Conservation (phyloP, 2,888 invertebrate genomes). For the Drymonia ruficornis region DNA sequence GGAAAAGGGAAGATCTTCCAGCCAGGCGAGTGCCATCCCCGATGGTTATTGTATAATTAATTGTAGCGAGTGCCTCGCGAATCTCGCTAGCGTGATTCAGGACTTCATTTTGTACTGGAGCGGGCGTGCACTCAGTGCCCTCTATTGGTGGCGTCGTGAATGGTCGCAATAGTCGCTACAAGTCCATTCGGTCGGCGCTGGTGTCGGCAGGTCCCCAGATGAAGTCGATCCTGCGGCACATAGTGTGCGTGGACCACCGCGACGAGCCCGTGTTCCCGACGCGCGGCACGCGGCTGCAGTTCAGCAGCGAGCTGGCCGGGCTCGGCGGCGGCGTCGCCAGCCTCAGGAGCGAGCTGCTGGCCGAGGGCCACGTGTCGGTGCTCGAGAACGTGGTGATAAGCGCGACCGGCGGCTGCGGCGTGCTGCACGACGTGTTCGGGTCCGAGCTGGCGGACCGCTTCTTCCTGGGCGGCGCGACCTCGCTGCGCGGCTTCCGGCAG, state of each 20-base stretch:
- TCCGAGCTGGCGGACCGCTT: conserved; percentile 89
- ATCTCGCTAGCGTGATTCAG: too few species aligned
- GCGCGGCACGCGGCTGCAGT: conserved; percentile 88
- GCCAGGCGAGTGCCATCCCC: too few species aligned
- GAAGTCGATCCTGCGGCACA: conserved; percentile 94
- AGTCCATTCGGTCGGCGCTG: too few species aligned
- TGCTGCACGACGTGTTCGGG: conserved; percentile 87
- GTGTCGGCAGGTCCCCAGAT: conserved; percentile 95
- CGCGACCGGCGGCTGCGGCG: conserved; percentile 87
- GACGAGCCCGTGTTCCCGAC: conserved; percentile 93
- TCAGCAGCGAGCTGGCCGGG: conserved; percentile 93
- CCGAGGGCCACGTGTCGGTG: conserved; percentile 61
- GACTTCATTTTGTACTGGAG: too few species aligned
- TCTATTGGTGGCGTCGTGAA: too few species aligned
- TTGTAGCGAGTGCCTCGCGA: too few species aligned
- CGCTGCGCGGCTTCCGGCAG: conserved; percentile 94
- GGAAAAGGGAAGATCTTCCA: too few species aligned
- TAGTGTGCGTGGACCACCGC: conserved; percentile 90
- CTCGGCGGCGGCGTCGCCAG: conserved; percentile 97
- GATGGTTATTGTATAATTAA: too few species aligned
- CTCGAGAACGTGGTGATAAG: conserved; percentile 82
- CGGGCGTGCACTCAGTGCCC: too few species aligned
- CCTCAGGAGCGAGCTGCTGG: conserved; percentile 89
- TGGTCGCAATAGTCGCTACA: too few species aligned
- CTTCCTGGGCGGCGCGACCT: conserved; percentile 95